These are phyloP conservation scores for Scolopax rusticola DNA, from an alignment of 2,797 vertebrate genomes.

Conservation along the genomic window DNA sequence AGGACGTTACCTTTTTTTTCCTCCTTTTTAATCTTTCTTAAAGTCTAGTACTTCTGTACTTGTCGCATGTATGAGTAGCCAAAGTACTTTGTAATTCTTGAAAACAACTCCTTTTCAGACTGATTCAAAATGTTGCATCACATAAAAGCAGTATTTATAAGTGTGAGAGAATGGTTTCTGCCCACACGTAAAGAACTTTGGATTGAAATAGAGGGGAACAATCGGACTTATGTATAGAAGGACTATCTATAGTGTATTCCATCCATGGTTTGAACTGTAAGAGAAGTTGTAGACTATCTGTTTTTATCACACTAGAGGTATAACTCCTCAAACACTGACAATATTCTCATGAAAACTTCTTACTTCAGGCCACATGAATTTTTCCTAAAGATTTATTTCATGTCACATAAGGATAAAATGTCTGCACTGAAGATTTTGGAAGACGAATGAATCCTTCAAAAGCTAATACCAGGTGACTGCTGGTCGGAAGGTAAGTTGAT, in stretches of 20 bases:
- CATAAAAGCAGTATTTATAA: not conserved
- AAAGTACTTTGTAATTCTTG: not conserved
- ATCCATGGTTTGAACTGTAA: not conserved
- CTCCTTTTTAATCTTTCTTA: not conserved
- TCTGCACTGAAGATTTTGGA: not conserved
- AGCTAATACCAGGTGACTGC: not conserved
- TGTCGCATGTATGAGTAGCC: not conserved
- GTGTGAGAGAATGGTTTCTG: not conserved
- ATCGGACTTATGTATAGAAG: not conserved
- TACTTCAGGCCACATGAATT: not conserved
- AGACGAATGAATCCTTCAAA: not conserved
- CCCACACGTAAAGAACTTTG: not conserved
- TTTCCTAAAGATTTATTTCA: not conserved
- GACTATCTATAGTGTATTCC: not conserved
- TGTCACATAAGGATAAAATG: not conserved
- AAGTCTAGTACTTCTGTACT: not conserved
- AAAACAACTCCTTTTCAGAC: not conserved
- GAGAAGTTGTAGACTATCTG: not conserved
- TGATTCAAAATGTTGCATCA: not conserved
- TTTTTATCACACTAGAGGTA: not conserved
- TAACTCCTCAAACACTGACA: not conserved
- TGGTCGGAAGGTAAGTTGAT: not conserved
- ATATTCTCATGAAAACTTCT: not conserved
- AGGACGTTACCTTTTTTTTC: not conserved
- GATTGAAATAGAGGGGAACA: not conserved